These are phyloP conservation scores for Emys orbicularis DNA, from an alignment of 2,797 vertebrate genomes.

Conservation along the genomic window DNA sequence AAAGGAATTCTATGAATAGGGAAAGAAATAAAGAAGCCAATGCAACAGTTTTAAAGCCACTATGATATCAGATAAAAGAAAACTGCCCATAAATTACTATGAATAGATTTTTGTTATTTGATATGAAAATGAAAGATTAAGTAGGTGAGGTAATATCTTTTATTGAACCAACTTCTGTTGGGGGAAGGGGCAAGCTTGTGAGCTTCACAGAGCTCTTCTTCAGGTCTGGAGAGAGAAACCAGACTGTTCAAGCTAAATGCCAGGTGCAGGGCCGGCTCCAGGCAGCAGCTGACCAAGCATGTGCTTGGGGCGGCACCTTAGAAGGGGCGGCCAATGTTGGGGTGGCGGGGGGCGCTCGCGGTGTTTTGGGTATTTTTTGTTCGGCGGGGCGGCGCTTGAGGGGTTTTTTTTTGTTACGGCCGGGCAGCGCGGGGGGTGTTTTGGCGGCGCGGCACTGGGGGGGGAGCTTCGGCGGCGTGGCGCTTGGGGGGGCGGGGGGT, in stretches of 20 bases:
- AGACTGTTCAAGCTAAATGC: not conserved
- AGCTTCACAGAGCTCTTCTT: not conserved
- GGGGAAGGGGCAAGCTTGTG: not conserved
- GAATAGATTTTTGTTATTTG: not conserved
- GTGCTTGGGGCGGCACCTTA: no score
- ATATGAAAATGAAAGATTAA: not conserved
- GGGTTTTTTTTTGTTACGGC: no score
- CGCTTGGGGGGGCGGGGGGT: no score
- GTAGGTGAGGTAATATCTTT: not conserved
- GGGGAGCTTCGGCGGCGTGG: no score
- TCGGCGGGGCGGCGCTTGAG: no score
- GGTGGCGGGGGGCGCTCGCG: no score
- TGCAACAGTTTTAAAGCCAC: not conserved
- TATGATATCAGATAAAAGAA: not conserved
- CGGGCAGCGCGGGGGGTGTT: no score
- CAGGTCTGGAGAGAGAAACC: not conserved
- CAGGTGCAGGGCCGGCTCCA: not conserved
- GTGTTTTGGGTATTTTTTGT: no score
- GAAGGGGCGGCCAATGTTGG: no score
- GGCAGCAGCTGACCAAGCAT: no score
- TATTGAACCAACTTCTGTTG: not conserved
- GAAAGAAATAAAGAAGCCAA: not conserved
- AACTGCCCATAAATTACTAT: fast-evolving
- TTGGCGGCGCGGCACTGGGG: no score
- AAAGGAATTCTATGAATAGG: not conserved